Evolutionary conservation across 1,140 invertebrate species (phyloP), one percentile per base, ranked within the genome.

Genomic region (Plectrocnemia conspersa): DNA sequence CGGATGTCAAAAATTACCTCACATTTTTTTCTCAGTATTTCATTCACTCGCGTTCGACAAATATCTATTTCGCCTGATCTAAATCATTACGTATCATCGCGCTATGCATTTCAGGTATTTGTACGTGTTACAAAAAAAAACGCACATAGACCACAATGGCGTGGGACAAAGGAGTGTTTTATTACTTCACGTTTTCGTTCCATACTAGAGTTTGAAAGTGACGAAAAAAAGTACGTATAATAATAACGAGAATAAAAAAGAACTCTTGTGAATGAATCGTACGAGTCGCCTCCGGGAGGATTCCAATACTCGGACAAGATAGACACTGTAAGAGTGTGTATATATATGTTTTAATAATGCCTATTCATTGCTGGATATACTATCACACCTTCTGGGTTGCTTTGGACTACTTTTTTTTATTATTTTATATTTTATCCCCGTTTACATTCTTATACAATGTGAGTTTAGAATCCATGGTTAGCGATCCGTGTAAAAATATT

Each of bases 191-290:
- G 45, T 47, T 47, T 11, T 47, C 32, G 32, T 38, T 50, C 18
- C 33, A 13, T 48, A 48, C 46, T 50, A 11, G 47, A 7, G 22
- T 13, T 13, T 18, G 15, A 25, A 21, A 19, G 23, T 11, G 7
- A 44, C 15, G 41, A 24, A 19, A 19, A 9, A 18, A 6, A 10
- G n/a, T n/a, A n/a, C 13, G 22, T 13, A 16, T 18, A 16, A 25
- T 41, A 19, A 24, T 11, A 9, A 44, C 15, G 41, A 24, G 18
- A 19, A 9, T n/a, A 6, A 10, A 47, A 11, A 48, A 50, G 40
- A 44, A 41, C 10, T 13, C 25, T 54, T 44, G 50, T 54, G 52
- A 54, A 54, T 54, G 52, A 54, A 54, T 29, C 15, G 11, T 35
- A 21, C 22, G 47, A 38, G 42, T 35, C 23, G 16, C 19, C 10